phyloP scores from a whole-genome alignment of 1,140 invertebrate species.

The Planococcus citri region DNA sequence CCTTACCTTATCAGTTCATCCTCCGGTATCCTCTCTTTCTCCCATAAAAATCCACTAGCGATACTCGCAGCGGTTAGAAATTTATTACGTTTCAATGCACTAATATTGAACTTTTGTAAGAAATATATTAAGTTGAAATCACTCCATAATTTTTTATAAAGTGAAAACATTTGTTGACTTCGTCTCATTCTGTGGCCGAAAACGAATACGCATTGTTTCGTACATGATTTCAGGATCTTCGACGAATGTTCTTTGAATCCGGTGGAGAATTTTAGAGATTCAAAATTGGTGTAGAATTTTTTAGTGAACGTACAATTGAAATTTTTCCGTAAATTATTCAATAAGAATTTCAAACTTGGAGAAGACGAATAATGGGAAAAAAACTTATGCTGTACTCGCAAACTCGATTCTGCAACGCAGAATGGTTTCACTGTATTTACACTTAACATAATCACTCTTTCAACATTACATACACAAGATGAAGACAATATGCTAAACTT shows the following conservation, averaged over 20 bases:
- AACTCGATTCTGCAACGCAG: neutral
- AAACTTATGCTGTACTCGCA: neutral
- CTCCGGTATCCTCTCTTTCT: conserved; percentile 16
- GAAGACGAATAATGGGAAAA: neutral
- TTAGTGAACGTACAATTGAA: neutral
- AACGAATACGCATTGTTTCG: conserved; percentile 48
- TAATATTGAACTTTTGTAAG: conserved; percentile 38
- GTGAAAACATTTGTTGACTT: conserved; percentile 45
- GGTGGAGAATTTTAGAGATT: conserved; percentile 12
- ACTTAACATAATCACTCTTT: neutral
- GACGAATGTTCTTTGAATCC: conserved; percentile 35
- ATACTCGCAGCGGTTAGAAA: conserved; percentile 29
- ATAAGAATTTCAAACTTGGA: neutral
- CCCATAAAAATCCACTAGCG: conserved; percentile 26
- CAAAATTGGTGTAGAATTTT: neutral
- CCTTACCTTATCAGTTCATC: conserved; percentile 2
- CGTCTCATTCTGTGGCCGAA: conserved; percentile 45
- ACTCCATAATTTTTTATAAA: conserved; percentile 49
- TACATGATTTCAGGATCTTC: conserved; percentile 39
- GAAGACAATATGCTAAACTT: too few relatives aligned
- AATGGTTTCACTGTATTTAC: neutral
- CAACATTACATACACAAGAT: neutral
- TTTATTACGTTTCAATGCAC: conserved; percentile 35
- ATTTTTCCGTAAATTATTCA: neutral
- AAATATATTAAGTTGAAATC: conserved; percentile 42